Base-by-base conservation (phyloP, 37 sponge, comb jelly and placozoan species). In the Lycopodina hypogea region DNA sequence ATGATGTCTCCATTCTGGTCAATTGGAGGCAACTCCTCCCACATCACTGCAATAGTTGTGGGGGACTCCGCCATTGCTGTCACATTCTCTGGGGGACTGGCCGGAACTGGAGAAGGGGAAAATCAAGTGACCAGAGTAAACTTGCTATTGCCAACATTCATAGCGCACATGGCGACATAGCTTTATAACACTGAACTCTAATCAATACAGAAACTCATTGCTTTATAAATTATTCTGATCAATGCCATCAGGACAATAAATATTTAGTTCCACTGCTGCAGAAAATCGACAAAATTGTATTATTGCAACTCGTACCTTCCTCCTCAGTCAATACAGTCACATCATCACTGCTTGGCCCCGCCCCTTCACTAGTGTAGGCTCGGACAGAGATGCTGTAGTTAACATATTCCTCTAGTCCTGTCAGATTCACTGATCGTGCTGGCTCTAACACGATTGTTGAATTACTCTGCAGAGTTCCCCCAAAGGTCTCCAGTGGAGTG, bases 381-480 rank as follows among this genome's bases (percentile, higher is more conserved):
- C 71, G 32, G 21, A 86, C 80, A 24, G 38, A 39, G 48, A 86
- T 62, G 65, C 59, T 80, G 64, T 86, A 86, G 26, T 48, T 51
- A 3, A 69, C 68, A 72, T 50, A 61, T 55, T 67, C 52, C 22
- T 83, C 38, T 23, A 83, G 58, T 2, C 33, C 51, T 2, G 0
- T 37, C 41, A 83, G 53, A 4, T 28, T 17, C 4, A 72, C 26
- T 1, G 23, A 61, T 12, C 41, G n/a, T n/a, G 37, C 30, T 1
- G 45, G n/a, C n/a, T n/a, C n/a, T n/a, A n/a, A 39, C 17, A 62
- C 60, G 50, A n/a, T 77, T 0, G 60, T 23, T 38, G 66, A 41
- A 23, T 28, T 30, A 0, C 66, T 42, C 29, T 29, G 0, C 6
- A 64, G 45, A 35, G 21, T 2, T 30, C 65, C 66, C 48, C 21